phyloP scores from a whole-genome alignment of 2,113 vertebrate species.

The Platysternon megacephalum region DNA sequence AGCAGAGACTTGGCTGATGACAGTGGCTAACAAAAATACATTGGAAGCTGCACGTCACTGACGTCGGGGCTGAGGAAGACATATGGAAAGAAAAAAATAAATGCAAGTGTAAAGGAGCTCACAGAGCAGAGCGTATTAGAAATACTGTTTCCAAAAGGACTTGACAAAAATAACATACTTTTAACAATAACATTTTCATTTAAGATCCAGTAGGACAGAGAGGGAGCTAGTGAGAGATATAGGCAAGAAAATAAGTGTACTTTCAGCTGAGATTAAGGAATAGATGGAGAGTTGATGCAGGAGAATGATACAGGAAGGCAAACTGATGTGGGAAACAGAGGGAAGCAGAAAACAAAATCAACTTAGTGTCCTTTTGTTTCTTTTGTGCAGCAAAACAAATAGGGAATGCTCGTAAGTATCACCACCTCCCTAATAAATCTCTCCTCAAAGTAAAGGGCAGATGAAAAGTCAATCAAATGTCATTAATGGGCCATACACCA shows the following conservation, averaged over 20 bases:
- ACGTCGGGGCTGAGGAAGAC: no score
- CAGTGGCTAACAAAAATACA: no score
- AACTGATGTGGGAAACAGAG: neutral
- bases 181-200: neutral
- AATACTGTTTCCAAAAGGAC: neutral
- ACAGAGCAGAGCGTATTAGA: no score
- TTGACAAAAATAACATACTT: neutral
- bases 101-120: no score
- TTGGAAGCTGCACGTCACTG: no score
- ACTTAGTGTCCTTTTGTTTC: no score
- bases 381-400: no score
- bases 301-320: neutral
- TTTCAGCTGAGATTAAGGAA: neutral
- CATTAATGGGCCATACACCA: neutral
- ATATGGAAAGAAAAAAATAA: no score
- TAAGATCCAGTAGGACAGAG: neutral
- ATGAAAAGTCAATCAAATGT: neutral
- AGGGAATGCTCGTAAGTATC: no score
- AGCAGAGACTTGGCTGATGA: no score
- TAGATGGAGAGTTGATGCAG: neutral
- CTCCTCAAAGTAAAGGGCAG: no score
- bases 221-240: neutral
- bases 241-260: neutral
- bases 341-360: neutral
- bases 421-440: no score